Conservation (phyloP, 2,888 invertebrate genomes). For the Erebia ligea region DNA sequence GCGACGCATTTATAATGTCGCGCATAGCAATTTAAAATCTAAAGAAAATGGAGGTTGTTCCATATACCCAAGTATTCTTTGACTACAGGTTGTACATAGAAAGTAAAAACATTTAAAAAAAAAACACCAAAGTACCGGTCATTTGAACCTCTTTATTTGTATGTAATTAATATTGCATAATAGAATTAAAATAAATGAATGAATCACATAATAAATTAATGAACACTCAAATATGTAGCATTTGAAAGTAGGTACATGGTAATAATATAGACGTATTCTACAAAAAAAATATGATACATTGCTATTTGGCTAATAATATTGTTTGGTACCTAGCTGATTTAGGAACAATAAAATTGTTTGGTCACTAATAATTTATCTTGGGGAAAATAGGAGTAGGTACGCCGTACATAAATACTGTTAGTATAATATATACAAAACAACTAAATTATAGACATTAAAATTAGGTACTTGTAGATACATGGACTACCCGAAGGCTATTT, state of each 20-base stretch:
- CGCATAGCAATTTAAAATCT: no score
- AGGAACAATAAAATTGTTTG: conserved; percentile 28
- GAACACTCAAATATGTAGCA: conserved; percentile 45
- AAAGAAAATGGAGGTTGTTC: no score
- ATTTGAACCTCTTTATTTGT: conserved; percentile 72
- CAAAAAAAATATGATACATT: conserved; percentile 42
- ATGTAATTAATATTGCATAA: conserved; percentile 80
- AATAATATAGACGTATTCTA: conserved; percentile 39
- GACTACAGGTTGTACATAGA: neutral
- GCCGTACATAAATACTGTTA: neutral
- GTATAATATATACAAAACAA: neutral
- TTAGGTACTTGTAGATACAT: neutral
- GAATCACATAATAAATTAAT: conserved; percentile 50
- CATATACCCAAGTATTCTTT: no score
- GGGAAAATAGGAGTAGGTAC: neutral
- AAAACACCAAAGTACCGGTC: conserved; percentile 50
- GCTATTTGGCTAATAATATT: conserved; percentile 37
- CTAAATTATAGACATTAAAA: neutral
- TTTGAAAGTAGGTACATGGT: conserved; percentile 48
- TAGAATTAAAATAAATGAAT: conserved; percentile 77
- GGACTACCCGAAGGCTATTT: no score
- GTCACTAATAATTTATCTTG: neutral
- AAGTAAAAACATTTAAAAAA: conserved; percentile 28
- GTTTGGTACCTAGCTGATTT: conserved; percentile 34
- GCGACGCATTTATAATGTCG: no score